Evolutionary conservation across 2,113 vertebrate species (phyloP).

Genomic region (Clarias gariepinus): DNA sequence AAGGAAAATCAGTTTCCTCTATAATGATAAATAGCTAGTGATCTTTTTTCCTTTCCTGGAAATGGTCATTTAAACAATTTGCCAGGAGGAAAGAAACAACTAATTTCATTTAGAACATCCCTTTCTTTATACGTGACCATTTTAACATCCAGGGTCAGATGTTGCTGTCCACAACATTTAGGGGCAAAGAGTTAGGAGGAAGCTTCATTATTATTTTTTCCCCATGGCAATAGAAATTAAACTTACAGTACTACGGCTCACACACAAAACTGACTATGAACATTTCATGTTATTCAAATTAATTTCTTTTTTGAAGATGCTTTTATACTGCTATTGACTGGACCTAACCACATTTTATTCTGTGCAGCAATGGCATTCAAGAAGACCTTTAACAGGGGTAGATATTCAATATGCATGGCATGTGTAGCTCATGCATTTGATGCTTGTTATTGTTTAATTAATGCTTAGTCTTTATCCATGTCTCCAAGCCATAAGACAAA

Average conservation of each 20-base stretch:
- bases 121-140: background rate
- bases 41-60: constrained; percentile 29
- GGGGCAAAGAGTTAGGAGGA: background rate
- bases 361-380: background rate
- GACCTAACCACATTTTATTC: background rate
- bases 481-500: background rate
- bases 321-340: background rate
- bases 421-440: background rate
- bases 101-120: constrained; percentile 13
- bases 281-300: background rate
- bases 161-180: background rate
- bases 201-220: background rate
- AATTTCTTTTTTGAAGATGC: background rate
- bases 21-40: constrained; percentile 6
- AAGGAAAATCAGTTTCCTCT: constrained; percentile 10
- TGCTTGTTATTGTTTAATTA: background rate
- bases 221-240: background rate
- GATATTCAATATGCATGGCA: background rate
- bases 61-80: constrained; percentile 28
- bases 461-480: background rate
- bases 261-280: too few species aligned
- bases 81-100: constrained; percentile 22
- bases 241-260: too few species aligned
- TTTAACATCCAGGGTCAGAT: constrained; percentile 1
- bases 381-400: background rate